These are phyloP conservation scores for Belgica antarctica DNA, from an alignment of 2,888 invertebrate genomes.

Conservation along the genomic window DNA sequence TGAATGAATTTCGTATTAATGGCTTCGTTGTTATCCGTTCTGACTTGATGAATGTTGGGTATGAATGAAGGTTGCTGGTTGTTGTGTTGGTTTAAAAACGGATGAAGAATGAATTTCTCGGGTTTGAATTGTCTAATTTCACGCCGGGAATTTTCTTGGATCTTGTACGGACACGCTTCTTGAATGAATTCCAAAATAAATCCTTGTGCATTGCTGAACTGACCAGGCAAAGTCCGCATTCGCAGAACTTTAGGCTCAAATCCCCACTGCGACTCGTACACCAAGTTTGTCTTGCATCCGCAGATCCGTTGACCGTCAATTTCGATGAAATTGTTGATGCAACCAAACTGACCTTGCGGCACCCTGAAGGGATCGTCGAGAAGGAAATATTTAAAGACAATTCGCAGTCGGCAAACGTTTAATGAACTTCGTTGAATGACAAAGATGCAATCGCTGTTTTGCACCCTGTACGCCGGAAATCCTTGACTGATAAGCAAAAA, in stretches of 20 bases:
- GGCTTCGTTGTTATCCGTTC: not conserved
- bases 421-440: slow-evolving; percentile 56
- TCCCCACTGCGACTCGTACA: slow-evolving; percentile 50
- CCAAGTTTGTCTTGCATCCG: slow-evolving; percentile 57
- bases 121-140: not conserved
- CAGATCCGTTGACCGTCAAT: slow-evolving; percentile 60
- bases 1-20: slow-evolving; percentile 19
- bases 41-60: not conserved
- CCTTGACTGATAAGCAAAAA: slow-evolving; percentile 60
- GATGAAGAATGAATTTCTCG: not conserved
- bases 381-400: slow-evolving; percentile 60
- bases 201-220: slow-evolving; percentile 54
- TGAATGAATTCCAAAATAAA: slow-evolving; percentile 60
- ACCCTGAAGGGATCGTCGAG: slow-evolving; percentile 56
- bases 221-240: slow-evolving; percentile 55
- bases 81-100: not conserved
- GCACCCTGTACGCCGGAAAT: slow-evolving; percentile 56
- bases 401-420: slow-evolving; percentile 57
- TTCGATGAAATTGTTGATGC: slow-evolving; percentile 58
- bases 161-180: slow-evolving; percentile 56
- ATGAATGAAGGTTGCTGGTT: not conserved
- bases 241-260: slow-evolving; percentile 55
- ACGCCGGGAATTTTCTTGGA: not conserved
- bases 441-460: slow-evolving; percentile 57
- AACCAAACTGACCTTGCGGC: slow-evolving; percentile 48